Evolutionary conservation across 2,888 invertebrate genomes (phyloP).

Genomic region (Idaea aversata): DNA sequence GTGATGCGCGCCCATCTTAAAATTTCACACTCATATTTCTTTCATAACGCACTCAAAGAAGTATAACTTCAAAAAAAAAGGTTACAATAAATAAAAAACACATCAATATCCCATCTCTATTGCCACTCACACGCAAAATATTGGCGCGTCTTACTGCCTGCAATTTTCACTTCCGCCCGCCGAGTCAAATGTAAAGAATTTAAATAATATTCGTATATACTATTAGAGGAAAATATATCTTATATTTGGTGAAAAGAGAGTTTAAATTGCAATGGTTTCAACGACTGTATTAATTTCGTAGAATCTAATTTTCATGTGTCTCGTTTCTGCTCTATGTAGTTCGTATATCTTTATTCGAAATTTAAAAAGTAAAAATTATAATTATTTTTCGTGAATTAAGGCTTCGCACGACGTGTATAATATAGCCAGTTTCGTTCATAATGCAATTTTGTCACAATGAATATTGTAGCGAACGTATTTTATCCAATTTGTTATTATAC

Average conservation of each 20-base stretch:
- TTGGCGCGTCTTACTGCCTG: constrained; percentile 14
- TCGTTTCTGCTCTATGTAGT: background rate
- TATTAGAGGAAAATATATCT: constrained; percentile 11
- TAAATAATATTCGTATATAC: constrained; percentile 40
- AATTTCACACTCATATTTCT: too few relatives aligned
- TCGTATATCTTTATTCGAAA: background rate
- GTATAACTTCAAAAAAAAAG: background rate
- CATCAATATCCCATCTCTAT: constrained; percentile 9
- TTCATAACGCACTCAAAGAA: too few relatives aligned
- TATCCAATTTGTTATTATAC: background rate
- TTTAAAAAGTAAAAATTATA: background rate
- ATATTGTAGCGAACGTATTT: background rate
- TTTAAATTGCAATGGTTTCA: background rate
- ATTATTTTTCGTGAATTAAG: too few relatives aligned
- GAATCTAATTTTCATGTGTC: background rate
- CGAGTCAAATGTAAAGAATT: constrained; percentile 43
- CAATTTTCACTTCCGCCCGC: constrained; percentile 29
- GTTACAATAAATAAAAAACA: background rate
- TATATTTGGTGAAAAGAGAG: background rate
- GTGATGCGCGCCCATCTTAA: too few relatives aligned
- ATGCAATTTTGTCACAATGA: too few relatives aligned
- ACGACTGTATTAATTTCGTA: background rate
- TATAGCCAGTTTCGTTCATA: too few relatives aligned
- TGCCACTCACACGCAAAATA: constrained; percentile 20
- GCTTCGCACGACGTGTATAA: too few relatives aligned